Evolutionary conservation across 1,140 invertebrate species (phyloP), one percentile per base, ranked within the genome.

Genomic region (Fragariocoptes setiger): DNA sequence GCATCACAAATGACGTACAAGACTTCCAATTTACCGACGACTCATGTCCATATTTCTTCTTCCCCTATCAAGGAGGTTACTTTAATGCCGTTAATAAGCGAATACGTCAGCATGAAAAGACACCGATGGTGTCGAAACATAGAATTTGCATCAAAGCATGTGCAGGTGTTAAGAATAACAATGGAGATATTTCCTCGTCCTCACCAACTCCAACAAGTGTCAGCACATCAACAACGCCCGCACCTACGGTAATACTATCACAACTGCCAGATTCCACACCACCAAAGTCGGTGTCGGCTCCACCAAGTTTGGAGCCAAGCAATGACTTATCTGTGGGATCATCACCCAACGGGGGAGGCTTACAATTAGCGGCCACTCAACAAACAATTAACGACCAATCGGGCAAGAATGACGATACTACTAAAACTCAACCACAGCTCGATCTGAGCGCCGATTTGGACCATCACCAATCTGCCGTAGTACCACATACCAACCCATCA

Each of bases 41-140:
- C 4, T 62, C 72, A 38, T 88, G 80, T 53, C 57, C 76, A 2
- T 83, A 80, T 56, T 65, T 88, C 54, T 72, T 86, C 65, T 88
- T 79, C 62, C 74, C 76, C 1, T 12, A 8, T 21, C 21, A 41
- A 18, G 82, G 82, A 5, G 80, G 82, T 3, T 61, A 56, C 3
- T 80, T 74, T 55, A 71, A 83, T 55, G 60, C 70, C 14, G 72
- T 76, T 12, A 77, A 71, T 53, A 85, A 82, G 55, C 74, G 74
- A 49, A 79, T 82, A 31, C 62, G 68, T 40, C 79, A 80, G 50
- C 83, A 90, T 53, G 64, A 70, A 37, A 56, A 57, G 2, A 66
- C 69, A 2, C 82, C 82, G 0, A 59, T 69, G n/a, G 59, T 85
- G 13, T 79, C 77, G 0, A 57, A 70, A 0, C 62, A 75, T 39